Percentiles rank a stretch among this genome's conserved stretches.
Conservation (phyloP, 1,140 invertebrate species). For the Protaetia brevitarsis region DNA sequence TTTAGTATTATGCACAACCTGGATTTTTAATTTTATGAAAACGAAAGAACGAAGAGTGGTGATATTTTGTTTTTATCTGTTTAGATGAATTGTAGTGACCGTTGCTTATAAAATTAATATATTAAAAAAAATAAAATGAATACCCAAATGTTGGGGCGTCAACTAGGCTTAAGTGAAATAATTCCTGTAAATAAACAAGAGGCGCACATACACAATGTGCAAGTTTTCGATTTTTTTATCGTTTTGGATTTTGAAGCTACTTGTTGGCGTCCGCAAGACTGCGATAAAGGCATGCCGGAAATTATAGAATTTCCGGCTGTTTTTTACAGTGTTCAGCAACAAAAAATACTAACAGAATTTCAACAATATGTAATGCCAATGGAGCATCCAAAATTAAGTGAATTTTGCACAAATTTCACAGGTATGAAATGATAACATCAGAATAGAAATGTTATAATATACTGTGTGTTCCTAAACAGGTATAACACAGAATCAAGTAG, state of each 20-base stretch:
- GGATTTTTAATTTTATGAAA: neutral
- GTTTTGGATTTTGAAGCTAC: conserved; percentile 54
- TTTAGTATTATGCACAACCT: neutral
- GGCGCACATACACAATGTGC: conserved; percentile 22
- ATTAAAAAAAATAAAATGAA: too few relatives aligned
- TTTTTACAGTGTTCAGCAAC: conserved; percentile 57
- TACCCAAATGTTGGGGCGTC: too few relatives aligned
- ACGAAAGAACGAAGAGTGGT: too few relatives aligned
- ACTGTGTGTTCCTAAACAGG: conserved; percentile 24
- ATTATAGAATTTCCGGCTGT: conserved; percentile 71
- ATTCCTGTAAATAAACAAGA: conserved; percentile 44
- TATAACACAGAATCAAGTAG: conserved; percentile 51
- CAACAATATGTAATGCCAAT: conserved; percentile 64
- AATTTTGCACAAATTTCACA: conserved; percentile 67
- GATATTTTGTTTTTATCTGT: too few relatives aligned
- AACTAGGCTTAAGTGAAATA: conserved; percentile 48
- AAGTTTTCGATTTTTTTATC: conserved; percentile 46
- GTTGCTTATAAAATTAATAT: too few relatives aligned
- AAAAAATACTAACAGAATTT: conserved; percentile 61
- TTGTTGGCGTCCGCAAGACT: conserved; percentile 49
- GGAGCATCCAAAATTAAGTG: conserved; percentile 58
- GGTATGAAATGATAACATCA: conserved; percentile 44
- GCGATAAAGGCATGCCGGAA: conserved; percentile 46
- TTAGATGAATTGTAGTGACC: too few relatives aligned
- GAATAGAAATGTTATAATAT: neutral